Base-by-base conservation (phyloP, 2,888 invertebrate species). In the Tinea trinotella region DNA sequence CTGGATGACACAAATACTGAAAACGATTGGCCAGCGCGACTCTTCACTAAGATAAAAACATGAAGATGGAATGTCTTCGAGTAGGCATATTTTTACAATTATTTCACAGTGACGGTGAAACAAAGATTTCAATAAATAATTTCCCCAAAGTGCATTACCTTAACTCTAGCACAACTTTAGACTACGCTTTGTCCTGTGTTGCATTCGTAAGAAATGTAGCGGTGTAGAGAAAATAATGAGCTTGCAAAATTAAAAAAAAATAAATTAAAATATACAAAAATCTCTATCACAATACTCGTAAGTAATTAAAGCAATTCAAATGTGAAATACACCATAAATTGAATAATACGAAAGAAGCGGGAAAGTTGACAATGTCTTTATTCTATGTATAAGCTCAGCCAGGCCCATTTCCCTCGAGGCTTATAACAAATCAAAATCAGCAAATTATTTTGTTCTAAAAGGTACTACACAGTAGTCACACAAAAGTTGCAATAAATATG, bases 241-340 rank as follows among this genome's bases (percentile, higher is more conserved):
- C 81, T 76, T 73, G 82, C 83, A 79, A 76, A 83, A 84, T 82
- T 81, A 80, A 78, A 76, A 82, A 81, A 77, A 82, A 84, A 85
- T 84, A 84, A 85, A 84, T 85, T 84, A 85, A 81, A 84, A 83
- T 84, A 85, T 84, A 85, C 84, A 85, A 84, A 50, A 83, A 85
- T 83, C 83, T 85, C 85, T 85, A 85, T 84, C 85, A 84, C 85
- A 85, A 85, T 84, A 84, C 84, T 84, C 82, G 85, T 84, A 85
- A 84, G 84, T 84, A 85, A 84, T 84, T 85, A 84, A 85, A 85
- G 85, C 85, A 74, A 84, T 82, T 80, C 81, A 81, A 77, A 75
- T 82, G 83, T 84, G 83, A 84, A 53, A 84, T 82, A 82, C 82
- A 83, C 81, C 81, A 78, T 80, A 79, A 70, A 75, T 79, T 73